Evolutionary conservation across 2,797 vertebrate species (phyloP).

Genomic region (Phataginus tetradactyla): DNA sequence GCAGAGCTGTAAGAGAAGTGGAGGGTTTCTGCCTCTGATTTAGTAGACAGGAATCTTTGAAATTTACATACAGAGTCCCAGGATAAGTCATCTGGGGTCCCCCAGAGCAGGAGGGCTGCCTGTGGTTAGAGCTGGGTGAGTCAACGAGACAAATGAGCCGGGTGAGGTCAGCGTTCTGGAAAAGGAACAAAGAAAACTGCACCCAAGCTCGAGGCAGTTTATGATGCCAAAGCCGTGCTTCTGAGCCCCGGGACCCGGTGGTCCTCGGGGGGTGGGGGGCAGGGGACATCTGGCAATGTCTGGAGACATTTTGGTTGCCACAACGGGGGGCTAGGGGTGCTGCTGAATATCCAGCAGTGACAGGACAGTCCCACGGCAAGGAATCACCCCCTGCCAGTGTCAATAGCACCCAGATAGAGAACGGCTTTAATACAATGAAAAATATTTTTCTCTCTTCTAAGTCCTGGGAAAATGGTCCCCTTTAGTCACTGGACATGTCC

Average conservation of each 20-base stretch:
- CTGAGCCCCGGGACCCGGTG: neutral
- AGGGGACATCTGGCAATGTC: neutral
- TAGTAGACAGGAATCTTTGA: neutral
- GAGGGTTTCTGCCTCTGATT: neutral
- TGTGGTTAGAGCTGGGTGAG: slow-evolving; percentile 58
- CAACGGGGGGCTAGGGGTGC: neutral
- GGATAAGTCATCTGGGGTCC: slow-evolving; percentile 64
- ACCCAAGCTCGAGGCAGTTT: neutral
- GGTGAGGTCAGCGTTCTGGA: slow-evolving; percentile 64
- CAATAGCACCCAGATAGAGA: accelerated
- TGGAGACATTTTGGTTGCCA: neutral
- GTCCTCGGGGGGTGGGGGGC: accelerated
- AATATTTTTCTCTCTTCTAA: neutral
- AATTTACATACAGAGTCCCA: slow-evolving; percentile 35
- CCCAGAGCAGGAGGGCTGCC: slow-evolving; percentile 31
- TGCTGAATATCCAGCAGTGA: too few species aligned
- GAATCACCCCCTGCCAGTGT: neutral
- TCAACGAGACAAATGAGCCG: neutral
- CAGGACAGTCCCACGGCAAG: neutral
- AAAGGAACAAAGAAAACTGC: slow-evolving; percentile 42
- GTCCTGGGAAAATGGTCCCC: neutral
- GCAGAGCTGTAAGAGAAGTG: neutral
- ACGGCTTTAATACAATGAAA: neutral
- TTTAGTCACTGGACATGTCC: neutral
- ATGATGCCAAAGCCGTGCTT: accelerated